These are phyloP conservation scores for Pristionchus fissidentatus DNA, from an alignment of 2,888 invertebrate genomes.

Conservation along the genomic window DNA sequence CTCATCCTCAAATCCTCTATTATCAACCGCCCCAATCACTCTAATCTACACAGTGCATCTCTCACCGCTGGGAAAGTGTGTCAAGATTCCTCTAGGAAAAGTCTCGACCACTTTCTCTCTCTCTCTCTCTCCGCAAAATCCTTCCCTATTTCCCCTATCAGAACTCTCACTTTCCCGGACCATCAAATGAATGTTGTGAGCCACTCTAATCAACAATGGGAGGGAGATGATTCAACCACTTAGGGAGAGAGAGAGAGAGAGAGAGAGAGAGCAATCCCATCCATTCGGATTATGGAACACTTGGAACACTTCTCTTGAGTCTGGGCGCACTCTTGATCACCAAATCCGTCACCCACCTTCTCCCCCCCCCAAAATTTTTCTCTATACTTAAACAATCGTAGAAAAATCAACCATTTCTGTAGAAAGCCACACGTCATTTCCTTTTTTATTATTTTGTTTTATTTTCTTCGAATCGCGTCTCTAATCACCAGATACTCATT, in stretches of 20 bases:
- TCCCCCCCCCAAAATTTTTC: no score
- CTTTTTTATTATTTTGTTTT: no score
- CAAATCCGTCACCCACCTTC: no score
- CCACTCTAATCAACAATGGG: constrained; percentile 15
- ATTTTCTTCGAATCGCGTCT: no score
- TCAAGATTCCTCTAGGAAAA: constrained; percentile 36
- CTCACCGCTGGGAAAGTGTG: constrained; percentile 29
- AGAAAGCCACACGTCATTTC: no score
- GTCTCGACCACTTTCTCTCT: constrained; percentile 12
- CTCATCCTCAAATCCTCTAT: constrained; percentile 16
- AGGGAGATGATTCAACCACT: constrained; percentile 22
- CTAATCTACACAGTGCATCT: constrained; percentile 41
- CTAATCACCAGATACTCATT: no score
- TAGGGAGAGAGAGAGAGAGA: no score
- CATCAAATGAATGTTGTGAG: constrained; percentile 28
- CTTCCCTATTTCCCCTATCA: background rate
- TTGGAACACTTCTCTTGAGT: background rate
- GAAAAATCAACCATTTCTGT: no score
- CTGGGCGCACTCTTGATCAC: no score
- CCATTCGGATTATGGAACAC: background rate
- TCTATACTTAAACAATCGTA: no score
- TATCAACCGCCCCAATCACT: constrained; percentile 31
- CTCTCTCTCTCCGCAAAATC: background rate
- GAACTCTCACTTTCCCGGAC: constrained; percentile 25
- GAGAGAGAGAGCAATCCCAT: no score